Evolutionary conservation across 2,797 vertebrate genomes (phyloP).

Genomic region (Hozukius guyotensis): DNA sequence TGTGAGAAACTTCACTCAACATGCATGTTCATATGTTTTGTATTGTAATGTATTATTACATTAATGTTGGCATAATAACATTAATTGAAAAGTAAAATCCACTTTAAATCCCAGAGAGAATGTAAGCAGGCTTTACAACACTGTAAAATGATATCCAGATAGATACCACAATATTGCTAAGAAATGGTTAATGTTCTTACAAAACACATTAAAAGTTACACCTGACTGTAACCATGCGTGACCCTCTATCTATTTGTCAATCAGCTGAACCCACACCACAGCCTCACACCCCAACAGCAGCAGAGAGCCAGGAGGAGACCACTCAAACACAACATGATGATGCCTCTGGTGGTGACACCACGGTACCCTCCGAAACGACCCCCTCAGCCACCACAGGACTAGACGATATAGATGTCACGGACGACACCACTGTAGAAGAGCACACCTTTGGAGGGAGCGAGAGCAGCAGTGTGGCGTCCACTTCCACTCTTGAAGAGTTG

Average conservation of each 20-base stretch:
- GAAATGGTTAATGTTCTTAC: background rate
- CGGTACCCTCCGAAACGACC: accelerated
- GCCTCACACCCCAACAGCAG: background rate
- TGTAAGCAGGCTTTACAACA: background rate
- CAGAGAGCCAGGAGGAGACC: background rate
- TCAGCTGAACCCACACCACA: background rate
- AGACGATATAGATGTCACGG: background rate
- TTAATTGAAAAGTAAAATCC: background rate
- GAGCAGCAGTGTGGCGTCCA: background rate
- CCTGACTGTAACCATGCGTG: background rate
- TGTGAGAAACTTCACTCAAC: background rate
- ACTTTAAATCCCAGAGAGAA: background rate
- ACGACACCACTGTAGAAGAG: background rate
- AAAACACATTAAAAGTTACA: background rate
- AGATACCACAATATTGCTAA: background rate
- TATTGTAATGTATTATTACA: background rate
- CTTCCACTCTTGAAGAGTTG: background rate
- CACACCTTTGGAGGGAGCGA: background rate
- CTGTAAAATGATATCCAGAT: background rate
- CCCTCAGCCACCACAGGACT: background rate
- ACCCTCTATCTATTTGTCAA: background rate
- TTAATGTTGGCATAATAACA: background rate
- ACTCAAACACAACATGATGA: background rate
- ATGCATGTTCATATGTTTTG: background rate
- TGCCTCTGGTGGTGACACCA: background rate